Base-by-base conservation (phyloP, 2,888 invertebrate species). In the Julus scanicus region DNA sequence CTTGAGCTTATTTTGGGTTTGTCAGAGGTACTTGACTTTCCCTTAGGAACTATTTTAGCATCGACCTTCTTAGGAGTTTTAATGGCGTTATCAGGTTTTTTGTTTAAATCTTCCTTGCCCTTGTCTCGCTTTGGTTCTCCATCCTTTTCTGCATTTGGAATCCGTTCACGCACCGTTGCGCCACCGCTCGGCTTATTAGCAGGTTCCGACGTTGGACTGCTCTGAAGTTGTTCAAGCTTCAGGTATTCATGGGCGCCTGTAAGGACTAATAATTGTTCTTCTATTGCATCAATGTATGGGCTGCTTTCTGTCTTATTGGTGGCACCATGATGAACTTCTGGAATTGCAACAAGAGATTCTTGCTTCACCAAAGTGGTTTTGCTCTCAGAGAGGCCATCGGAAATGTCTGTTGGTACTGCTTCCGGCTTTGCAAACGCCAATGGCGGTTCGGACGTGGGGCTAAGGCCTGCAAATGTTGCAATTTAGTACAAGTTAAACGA, bases 31-130 rank as follows among this genome's bases (percentile, higher is more conserved):
- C 71, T 71, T n/a, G 87, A 9, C 48, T 87, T 87, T 39, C 39
- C 37, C n/a, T 87, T 87, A 17, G n/a, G 20, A 40, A 37, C 87
- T 80, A 80, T 9, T 71, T 71, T 87, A 39, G 86, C 15, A 63
- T 80, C 80, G 17, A 39, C 17, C 29, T 87, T 87, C 40, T 87
- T 63, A 6, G 37, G 3, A 8, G 80, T 13, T 87, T 87, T 48
- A 3, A n/a, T 40, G 29, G n/a, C 20, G 20, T 9, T 40, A 20
- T 40, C 48, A 5, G 85, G n/a, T 8, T 20, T 40, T 8, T 11
- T 85, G 8, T 40, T n/a, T 85, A 15, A 8, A 40, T 85, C 85
- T 48, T 17, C 44, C n/a, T 85, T 85, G 48, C 39, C 8, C 15
- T 84, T 84, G 84, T 84, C 40, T 5, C n/a, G 37, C 44, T 85